phyloP scores from a whole-genome alignment of 2,797 vertebrate species.

The Darevskia nairensis region DNA sequence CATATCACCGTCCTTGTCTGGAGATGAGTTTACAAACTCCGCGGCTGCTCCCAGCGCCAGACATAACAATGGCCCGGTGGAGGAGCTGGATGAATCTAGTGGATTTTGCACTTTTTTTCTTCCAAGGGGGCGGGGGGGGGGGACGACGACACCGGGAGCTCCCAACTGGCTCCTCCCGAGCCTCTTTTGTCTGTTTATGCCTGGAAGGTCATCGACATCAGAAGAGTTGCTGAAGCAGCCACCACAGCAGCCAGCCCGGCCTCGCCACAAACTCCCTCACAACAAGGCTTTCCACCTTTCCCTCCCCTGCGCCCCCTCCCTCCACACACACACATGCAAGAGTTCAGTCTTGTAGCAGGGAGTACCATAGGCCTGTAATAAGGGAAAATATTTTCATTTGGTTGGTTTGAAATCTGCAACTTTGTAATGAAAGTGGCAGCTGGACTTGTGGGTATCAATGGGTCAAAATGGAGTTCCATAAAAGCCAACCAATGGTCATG shows the following conservation, averaged over 20 bases:
- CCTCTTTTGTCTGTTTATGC: conserved; percentile 38
- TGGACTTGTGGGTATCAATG: not conserved
- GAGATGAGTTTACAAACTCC: not conserved
- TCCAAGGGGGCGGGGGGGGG: not conserved
- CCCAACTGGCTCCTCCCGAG: not conserved
- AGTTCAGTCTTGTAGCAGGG: not conserved
- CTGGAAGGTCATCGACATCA: conserved; percentile 13
- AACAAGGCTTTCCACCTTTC: not conserved
- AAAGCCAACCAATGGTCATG: not conserved
- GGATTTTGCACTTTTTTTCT: not conserved
- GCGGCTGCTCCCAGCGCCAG: not conserved
- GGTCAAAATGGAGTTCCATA: not conserved
- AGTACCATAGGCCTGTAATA: not conserved
- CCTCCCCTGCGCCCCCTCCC: not conserved
- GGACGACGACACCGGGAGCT: not conserved
- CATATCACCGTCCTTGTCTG: not conserved
- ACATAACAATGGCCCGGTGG: not conserved
- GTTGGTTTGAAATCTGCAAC: not conserved
- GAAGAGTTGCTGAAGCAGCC: not conserved
- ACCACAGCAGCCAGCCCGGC: not conserved
- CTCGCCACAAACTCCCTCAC: too few relatives aligned
- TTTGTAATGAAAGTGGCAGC: not conserved
- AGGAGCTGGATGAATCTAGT: not conserved
- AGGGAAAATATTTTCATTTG: not conserved
- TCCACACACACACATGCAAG: not conserved